Conservation (phyloP, 2,797 vertebrate species). For the Neosilurus mollespiculum region DNA sequence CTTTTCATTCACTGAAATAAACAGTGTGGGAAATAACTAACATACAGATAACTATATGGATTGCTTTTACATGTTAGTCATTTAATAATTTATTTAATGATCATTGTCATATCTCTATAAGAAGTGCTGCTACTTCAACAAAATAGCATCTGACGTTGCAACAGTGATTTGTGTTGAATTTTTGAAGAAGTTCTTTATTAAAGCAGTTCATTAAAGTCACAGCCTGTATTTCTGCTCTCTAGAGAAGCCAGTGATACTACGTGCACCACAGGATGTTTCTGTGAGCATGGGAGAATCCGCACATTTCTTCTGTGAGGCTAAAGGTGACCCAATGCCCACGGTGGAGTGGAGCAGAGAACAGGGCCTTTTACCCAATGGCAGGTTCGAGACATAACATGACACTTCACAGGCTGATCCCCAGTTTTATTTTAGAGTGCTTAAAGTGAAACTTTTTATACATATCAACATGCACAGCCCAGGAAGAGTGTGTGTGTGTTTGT, state of each 20-base stretch:
- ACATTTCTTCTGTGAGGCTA: slow-evolving; percentile 76
- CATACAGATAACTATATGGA: not conserved
- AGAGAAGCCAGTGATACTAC: slow-evolving; percentile 78
- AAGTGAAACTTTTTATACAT: not conserved
- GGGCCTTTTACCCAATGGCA: slow-evolving; percentile 82
- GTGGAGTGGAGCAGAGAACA: slow-evolving; percentile 82
- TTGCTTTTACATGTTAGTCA: not conserved
- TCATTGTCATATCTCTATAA: not conserved
- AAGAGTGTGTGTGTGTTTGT: not conserved
- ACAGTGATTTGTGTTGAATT: not conserved
- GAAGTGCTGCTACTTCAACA: not conserved
- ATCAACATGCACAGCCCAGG: not conserved
- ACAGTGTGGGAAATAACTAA: not conserved
- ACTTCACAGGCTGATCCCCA: not conserved
- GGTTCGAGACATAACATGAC: slow-evolving; percentile 64
- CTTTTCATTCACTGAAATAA: not conserved
- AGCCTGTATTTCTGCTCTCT: slow-evolving; percentile 15
- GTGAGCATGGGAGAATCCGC: slow-evolving; percentile 72
- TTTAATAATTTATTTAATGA: not conserved
- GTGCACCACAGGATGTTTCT: slow-evolving; percentile 67
- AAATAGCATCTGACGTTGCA: not conserved
- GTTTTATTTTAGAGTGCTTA: not conserved
- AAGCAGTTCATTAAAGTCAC: not conserved
- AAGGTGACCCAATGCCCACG: slow-evolving; percentile 76
- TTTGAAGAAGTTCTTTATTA: not conserved